Evolutionary conservation across 2,797 vertebrate species (phyloP).

Genomic region (Lindbergichthys nudifrons): DNA sequence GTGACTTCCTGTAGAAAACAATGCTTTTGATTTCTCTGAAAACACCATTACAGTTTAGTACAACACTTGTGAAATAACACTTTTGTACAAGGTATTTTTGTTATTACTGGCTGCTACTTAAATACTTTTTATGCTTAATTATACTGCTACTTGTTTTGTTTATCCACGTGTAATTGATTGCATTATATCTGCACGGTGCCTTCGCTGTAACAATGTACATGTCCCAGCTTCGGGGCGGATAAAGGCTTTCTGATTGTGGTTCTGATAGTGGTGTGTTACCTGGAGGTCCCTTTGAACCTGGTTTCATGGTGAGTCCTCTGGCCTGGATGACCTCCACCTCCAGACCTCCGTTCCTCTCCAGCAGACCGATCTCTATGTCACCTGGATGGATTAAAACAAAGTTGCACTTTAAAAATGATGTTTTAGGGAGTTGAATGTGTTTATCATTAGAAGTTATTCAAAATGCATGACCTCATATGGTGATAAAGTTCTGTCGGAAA

Average conservation of each 20-base stretch:
- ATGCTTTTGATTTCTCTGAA: not conserved
- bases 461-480: not conserved
- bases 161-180: too few species aligned
- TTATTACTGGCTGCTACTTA: too few species aligned
- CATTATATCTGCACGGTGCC: too few species aligned
- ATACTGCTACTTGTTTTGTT: too few species aligned
- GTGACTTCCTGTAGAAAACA: not conserved
- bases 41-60: too few species aligned
- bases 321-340: conserved; percentile 99
- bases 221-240: too few species aligned
- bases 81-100: too few species aligned
- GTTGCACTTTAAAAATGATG: not conserved
- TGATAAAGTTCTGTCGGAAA: not conserved
- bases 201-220: too few species aligned
- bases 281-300: conserved; percentile 96
- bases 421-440: not conserved
- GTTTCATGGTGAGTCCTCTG: conserved; percentile 94
- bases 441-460: not conserved
- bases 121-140: too few species aligned
- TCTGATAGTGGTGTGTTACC: conserved; percentile 60
- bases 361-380: conserved; percentile 95
- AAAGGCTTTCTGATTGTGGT: too few species aligned
- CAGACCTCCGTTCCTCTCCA: conserved; percentile 94
- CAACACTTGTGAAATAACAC: too few species aligned
- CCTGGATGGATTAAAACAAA: conserved; percentile 79